Evolutionary conservation across 2,113 vertebrate species (phyloP), one percentile per base, ranked within the genome.

Genomic region (Cheilinus undulatus): DNA sequence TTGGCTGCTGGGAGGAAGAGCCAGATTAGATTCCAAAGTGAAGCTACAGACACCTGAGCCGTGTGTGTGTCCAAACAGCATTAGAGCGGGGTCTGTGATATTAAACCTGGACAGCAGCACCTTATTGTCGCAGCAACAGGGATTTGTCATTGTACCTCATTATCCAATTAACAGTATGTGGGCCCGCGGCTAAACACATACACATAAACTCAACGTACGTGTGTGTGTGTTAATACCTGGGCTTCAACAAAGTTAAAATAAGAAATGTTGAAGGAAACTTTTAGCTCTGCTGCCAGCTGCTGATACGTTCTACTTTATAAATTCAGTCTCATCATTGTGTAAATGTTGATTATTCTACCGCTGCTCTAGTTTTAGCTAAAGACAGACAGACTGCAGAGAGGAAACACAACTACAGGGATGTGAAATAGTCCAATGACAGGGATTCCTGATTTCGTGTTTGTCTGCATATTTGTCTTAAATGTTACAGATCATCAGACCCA

Each of bases 101-200:
- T 99, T 97, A 97, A 98, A 99, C 95, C 96, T 95, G 96, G 95
- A 95, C 96, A 98, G 96, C 96, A 95, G 95, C 96, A 96, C 96
- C 96, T 99, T 99, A 99, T 99, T 99, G 97, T 96, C 91, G 78
- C 83, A 94, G 95, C 95, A 96, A 96, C 95, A 94, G 95, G 96
- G 96, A 99, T 99, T 98, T 99, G 96, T 99, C 97, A 99, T 97
- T 95, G 95, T 96, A 94, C 95, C 96, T 96, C 94, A 92, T 99
- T 97, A 99, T 98, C 96, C 95, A 97, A 98, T 99, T 98, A 97
- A 94, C 94, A 95, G 80, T 73, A 93, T 84, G 91, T 82, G 93
- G 94, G 95, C 97, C 94, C 3, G 90, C 82, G 91, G 96, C 95
- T 90, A 78, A 27, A 57, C 91, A 91, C 91, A 94, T 92, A 93